Evolutionary conservation across 2,113 vertebrate genomes (phyloP).

Genomic region (Vireo altiloquus): DNA sequence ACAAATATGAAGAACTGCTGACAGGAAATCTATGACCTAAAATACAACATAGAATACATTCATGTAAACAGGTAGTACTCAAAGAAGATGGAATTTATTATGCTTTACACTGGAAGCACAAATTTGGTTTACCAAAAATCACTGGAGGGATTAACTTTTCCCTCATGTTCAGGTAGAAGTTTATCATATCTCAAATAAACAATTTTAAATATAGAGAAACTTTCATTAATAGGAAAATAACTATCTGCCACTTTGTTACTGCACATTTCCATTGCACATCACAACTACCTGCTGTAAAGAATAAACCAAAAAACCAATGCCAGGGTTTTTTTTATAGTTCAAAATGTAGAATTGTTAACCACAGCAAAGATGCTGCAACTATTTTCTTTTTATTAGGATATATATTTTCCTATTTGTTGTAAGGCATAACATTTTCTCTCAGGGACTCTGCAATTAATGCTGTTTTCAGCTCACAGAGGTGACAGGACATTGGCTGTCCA

Average conservation of each 20-base stretch:
- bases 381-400: neutral
- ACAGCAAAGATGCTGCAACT: neutral
- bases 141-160: neutral
- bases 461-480: neutral
- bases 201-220: neutral
- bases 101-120: constrained; percentile 13
- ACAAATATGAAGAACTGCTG: constrained; percentile 31
- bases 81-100: constrained; percentile 49
- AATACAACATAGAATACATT: constrained; percentile 24
- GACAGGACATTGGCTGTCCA: neutral
- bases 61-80: constrained; percentile 11
- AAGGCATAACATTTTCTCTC: neutral
- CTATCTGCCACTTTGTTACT: neutral
- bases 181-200: neutral
- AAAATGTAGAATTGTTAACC: neutral
- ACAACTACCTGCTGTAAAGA: neutral
- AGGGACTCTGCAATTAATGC: neutral
- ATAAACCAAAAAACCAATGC: neutral
- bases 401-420: neutral
- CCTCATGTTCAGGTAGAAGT: neutral
- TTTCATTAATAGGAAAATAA: neutral
- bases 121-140: constrained; percentile 27
- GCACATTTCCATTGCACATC: neutral
- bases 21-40: constrained; percentile 67
- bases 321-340: neutral